A percentile compares a stretch with the other conserved stretches of the same genome.
These are phyloP conservation scores for Stratiomys singularior DNA, from an alignment of 2,888 invertebrate species.

Conservation along the genomic window DNA sequence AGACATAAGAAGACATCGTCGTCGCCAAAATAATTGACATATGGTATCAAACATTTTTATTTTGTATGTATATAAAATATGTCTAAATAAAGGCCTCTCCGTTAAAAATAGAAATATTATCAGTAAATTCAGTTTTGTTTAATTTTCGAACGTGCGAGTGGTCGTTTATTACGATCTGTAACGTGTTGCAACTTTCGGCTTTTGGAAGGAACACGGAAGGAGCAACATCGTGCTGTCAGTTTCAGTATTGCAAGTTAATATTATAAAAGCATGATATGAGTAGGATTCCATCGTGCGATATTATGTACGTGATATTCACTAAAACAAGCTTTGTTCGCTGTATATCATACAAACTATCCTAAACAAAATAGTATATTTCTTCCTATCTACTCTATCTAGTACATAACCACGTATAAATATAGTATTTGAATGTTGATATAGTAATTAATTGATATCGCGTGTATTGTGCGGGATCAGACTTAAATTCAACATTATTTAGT, in stretches of 20 bases:
- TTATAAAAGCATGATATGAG: too few species aligned
- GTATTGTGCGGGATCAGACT: constrained; percentile 24
- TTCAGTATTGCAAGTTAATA: too few species aligned
- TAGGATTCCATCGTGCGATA: background rate
- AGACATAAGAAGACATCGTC: background rate
- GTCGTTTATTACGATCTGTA: too few species aligned
- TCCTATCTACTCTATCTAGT: background rate
- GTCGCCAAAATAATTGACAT: constrained; percentile 2
- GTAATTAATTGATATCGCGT: too few species aligned
- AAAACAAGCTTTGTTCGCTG: background rate
- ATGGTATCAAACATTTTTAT: background rate
- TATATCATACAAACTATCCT: background rate
- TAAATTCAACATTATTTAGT: background rate
- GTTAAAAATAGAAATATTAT: background rate
- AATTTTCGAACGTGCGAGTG: too few species aligned
- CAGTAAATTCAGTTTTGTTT: too few species aligned
- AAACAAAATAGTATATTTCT: background rate
- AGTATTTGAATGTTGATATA: background rate
- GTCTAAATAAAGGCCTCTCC: constrained; percentile 35
- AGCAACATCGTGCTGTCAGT: too few species aligned
- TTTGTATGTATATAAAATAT: background rate
- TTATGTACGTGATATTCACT: background rate
- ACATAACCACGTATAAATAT: background rate
- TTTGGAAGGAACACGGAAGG: too few species aligned
- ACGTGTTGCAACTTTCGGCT: too few species aligned